These are phyloP conservation scores for Drosophila fulvimacula DNA, from an alignment of 2,888 invertebrate genomes.

Conservation along the genomic window DNA sequence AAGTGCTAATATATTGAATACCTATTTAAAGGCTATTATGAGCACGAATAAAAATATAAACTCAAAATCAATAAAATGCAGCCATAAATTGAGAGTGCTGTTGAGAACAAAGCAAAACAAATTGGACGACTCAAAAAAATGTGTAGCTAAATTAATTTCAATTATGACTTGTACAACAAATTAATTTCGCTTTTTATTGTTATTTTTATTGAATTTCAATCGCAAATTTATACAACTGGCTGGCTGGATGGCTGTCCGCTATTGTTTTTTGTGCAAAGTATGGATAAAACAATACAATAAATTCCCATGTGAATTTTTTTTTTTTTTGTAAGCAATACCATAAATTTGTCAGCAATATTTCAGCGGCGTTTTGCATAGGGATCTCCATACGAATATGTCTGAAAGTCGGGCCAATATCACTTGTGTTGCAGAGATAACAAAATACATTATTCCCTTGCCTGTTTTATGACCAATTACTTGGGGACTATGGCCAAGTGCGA, in stretches of 20 bases:
- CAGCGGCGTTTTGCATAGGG: conserved; percentile 22
- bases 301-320: conserved; percentile 32
- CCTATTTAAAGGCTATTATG: background rate
- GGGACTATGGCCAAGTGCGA: conserved; percentile 5
- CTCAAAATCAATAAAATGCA: conserved; percentile 26
- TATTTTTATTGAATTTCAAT: conserved; percentile 41
- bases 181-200: conserved; percentile 40
- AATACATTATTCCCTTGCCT: conserved; percentile 7
- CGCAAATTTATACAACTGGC: conserved; percentile 53
- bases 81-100: conserved; percentile 14
- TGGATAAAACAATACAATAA: conserved; percentile 45
- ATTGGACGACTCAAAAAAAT: conserved; percentile 1
- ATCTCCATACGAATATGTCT: background rate
- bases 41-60: background rate
- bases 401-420: background rate
- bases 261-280: conserved; percentile 34
- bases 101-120: conserved; percentile 17
- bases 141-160: conserved; percentile 58
- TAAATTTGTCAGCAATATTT: conserved; percentile 42
- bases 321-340: conserved; percentile 42
- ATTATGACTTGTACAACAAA: conserved; percentile 57
- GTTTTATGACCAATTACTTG: conserved; percentile 24
- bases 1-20: background rate
- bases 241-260: conserved; percentile 10
- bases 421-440: conserved; percentile 15